Conservation (phyloP, 2,113 vertebrate species). For the Sinocyclocheilus anshuiensis region DNA sequence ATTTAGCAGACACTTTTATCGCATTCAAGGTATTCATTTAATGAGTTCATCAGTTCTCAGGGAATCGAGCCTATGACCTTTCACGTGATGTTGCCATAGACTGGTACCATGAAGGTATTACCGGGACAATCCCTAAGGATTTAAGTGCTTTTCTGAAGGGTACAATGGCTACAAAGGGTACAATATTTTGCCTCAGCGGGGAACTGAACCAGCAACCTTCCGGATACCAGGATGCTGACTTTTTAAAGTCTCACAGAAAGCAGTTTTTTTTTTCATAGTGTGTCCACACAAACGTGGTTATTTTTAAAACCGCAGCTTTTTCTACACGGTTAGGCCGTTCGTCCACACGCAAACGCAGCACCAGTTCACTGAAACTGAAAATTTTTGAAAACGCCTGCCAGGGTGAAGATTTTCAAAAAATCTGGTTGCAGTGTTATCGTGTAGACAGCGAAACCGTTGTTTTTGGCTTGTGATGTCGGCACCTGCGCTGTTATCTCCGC, state of each 20-base stretch:
- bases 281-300: too few species aligned
- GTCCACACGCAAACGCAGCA: too few species aligned
- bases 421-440: too few species aligned
- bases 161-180: too few species aligned
- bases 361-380: too few species aligned
- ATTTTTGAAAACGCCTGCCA: too few species aligned
- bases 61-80: neutral
- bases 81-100: neutral
- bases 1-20: neutral
- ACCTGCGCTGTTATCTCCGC: too few species aligned
- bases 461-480: too few species aligned
- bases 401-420: too few species aligned
- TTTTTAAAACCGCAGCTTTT: too few species aligned
- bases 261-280: neutral
- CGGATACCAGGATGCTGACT: neutral
- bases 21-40: neutral
- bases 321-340: too few species aligned
- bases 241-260: neutral
- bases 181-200: neutral
- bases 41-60: neutral
- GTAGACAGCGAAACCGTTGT: too few species aligned
- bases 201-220: neutral
- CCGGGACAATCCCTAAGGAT: neutral
- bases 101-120: neutral
- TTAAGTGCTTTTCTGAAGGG: neutral